Evolutionary conservation across 2,888 invertebrate genomes (phyloP), one percentile per base, ranked within the genome.

Genomic region (Melolontha melolontha): DNA sequence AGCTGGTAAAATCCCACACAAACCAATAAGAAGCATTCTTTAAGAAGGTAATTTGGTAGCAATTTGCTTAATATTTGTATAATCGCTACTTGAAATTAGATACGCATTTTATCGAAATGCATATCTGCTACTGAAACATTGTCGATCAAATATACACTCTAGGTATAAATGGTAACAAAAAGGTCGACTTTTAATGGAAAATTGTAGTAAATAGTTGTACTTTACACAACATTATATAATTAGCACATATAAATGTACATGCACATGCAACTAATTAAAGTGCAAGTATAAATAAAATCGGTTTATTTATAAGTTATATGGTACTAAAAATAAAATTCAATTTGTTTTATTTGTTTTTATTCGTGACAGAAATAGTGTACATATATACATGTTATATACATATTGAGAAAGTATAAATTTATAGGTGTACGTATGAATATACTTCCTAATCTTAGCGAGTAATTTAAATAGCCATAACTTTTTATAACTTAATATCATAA

Each of bases 351-450:
- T 34, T 34, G 22, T 22, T 42, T 57, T 57, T 57, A 57, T 57
- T 42, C 22, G 12, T 17, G 57, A 57, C 57, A 57, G 42, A 57
- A 57, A 17, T 55, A 55, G 41, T 34, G 71, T 71, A 55, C 54
- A 66, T 67, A 67, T 68, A 64, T 64, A 68, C 70, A 66, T 65
- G 68, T 70, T 70, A 66, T 70, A 66, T 5, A 34, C 34, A 67
- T 59, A 68, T 62, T 71, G 34, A 34, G 34, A 34, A 34, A 34
- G 6, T 5, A 34, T 10, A 34, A 34, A 34, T 34, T 34, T 34
- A 34, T 34, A 34, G 34, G 34, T 34, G 16, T n/a, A n/a, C n/a
- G 34, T 52, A 29, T 17, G 22, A 17, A 17, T 29, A 54, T 40
- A 16, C 40, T 57, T 27, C 29, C 44, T 57, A 57, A 27, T 57